phyloP scores from a whole-genome alignment of 2,797 vertebrate species.

The Trematomus bernacchii region DNA sequence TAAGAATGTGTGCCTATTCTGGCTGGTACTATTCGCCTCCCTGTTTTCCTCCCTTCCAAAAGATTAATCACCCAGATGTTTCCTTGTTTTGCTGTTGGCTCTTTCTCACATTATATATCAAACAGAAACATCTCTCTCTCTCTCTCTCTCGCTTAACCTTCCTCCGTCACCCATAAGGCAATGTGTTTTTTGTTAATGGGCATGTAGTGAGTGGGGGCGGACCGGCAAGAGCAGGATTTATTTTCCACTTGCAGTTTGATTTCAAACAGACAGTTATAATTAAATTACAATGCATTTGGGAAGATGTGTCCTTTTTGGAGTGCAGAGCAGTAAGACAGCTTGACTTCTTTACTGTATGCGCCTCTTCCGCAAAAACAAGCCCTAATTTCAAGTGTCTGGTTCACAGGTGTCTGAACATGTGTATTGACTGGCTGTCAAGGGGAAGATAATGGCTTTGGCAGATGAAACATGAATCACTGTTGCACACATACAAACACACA shows the following conservation, averaged over 20 bases:
- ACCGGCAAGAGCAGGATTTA: slow-evolving; percentile 66
- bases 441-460: slow-evolving; percentile 42
- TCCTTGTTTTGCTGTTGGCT: slow-evolving; percentile 90
- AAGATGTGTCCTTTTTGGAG: slow-evolving; percentile 57
- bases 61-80: slow-evolving; percentile 92
- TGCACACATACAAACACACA: background rate
- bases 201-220: slow-evolving; percentile 66
- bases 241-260: slow-evolving; percentile 77
- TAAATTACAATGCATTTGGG: slow-evolving; percentile 71
- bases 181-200: slow-evolving; percentile 82
- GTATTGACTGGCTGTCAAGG: slow-evolving; percentile 33
- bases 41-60: slow-evolving; percentile 76
- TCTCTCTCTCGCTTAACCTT: slow-evolving; percentile 29
- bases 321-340: slow-evolving; percentile 33
- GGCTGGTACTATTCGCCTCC: slow-evolving; percentile 73
- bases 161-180: slow-evolving; percentile 50
- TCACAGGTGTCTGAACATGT: slow-evolving; percentile 53
- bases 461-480: slow-evolving; percentile 44
- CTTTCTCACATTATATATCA: slow-evolving; percentile 88
- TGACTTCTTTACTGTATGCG: background rate
- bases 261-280: slow-evolving; percentile 82
- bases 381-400: slow-evolving; percentile 44
- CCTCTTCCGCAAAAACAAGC: slow-evolving; percentile 43
- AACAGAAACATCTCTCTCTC: slow-evolving; percentile 82
- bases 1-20: slow-evolving; percentile 50